A percentile compares a stretch with the other conserved stretches of the same genome.
Evolutionary conservation across 1,140 invertebrate genomes (phyloP).

Genomic region (Panagrolaimus sp.): DNA sequence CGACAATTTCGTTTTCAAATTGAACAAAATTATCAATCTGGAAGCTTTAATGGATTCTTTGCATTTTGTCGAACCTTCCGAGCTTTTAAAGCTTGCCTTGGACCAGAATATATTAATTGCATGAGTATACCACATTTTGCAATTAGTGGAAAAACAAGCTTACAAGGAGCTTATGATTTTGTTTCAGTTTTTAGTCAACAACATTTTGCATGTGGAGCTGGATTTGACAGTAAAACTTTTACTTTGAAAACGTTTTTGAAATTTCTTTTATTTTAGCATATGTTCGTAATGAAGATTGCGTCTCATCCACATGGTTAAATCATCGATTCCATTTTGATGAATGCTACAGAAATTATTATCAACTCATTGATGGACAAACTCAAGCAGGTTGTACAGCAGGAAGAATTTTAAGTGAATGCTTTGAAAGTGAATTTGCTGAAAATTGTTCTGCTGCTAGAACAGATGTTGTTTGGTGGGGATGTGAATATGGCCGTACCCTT

Average conservation of each 20-base stretch:
- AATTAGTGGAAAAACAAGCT: background rate
- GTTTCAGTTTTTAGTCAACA: background rate
- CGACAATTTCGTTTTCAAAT: background rate
- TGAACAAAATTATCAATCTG: background rate
- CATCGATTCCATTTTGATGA: constrained; percentile 2
- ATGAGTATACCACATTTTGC: constrained; percentile 3
- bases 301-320: background rate
- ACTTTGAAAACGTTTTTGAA: background rate
- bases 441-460: background rate
- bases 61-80: background rate
- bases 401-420: constrained; percentile 4
- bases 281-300: background rate
- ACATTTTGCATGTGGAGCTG: constrained; percentile 13
- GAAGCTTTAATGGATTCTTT: background rate
- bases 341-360: background rate
- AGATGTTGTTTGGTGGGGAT: constrained; percentile 9
- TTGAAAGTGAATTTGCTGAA: background rate
- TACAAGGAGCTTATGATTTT: constrained; percentile 3
- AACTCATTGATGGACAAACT: background rate
- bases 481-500: background rate
- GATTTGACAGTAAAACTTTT: constrained; percentile 1
- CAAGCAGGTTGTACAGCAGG: background rate
- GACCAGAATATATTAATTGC: background rate
- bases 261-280: constrained; percentile 11
- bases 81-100: background rate